Evolutionary conservation across 2,797 vertebrate genomes (phyloP).

Genomic region (Danio tinwini): DNA sequence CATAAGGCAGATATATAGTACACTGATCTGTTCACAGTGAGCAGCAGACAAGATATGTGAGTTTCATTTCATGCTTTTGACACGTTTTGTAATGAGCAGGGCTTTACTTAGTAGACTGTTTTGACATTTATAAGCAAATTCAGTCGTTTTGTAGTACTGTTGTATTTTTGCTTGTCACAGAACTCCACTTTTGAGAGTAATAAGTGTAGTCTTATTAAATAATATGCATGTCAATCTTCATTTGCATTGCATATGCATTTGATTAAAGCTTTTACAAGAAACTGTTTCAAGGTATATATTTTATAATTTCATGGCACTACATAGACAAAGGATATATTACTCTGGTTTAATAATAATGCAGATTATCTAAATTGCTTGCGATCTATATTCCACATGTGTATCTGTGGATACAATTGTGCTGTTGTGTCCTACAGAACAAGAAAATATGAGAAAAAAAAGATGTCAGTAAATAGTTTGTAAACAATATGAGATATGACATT

Average conservation of each 20-base stretch:
- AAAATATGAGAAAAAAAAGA: no score
- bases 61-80: constrained; percentile 7
- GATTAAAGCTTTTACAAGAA: not conserved
- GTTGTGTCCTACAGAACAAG: no score
- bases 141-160: not conserved
- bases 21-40: constrained; percentile 8
- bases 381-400: no score
- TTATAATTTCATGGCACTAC: no score
- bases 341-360: no score
- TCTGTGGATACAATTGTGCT: no score
- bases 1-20: constrained; percentile 26
- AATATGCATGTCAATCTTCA: not conserved
- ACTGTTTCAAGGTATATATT: no score
- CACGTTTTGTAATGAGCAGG: constrained; percentile 10
- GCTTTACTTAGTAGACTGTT: not conserved
- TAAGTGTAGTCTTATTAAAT: not conserved
- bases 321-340: no score
- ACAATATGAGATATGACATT: no score
- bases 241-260: not conserved
- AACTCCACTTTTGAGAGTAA: not conserved
- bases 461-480: no score
- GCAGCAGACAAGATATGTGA: not conserved
- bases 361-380: no score
- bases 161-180: not conserved
- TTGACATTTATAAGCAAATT: not conserved